Base-by-base conservation (phyloP, 2,888 invertebrate species). In the Pristionchus japonicus region DNA sequence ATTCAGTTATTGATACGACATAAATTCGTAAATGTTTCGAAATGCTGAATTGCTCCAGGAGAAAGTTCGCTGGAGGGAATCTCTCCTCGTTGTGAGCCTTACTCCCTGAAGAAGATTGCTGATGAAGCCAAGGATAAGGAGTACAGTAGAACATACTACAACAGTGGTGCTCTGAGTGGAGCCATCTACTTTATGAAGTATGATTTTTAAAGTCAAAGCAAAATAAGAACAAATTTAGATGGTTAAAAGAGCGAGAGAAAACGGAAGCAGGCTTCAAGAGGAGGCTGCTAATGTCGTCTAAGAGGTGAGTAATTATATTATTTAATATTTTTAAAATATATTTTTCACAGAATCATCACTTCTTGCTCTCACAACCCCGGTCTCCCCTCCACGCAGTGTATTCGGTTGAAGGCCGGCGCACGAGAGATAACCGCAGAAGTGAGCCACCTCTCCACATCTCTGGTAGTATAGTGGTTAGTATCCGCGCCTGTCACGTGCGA, bases 401-500 rank as follows among this genome's bases (percentile, higher is more conserved):
- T 74, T 74, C 37, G 74, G 11, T 67, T 67, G 31, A 74, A 74
- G 37, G 17, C 74, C n/a, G 74, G 37, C 1, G 40, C 40, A 40
- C 40, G 40, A 43, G 74, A 74, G 74, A 74, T 74, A 40, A 74
- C 74, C 6, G 74, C 74, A 17, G 74, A 74, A 40, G 74, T 74
- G 40, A 40, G 74, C 23, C 11, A 4, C 15, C 23, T 40, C 7
- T 9, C 3, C 82, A 34, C 52, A 49, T 86, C 86, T 86, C 86
- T 67, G 90, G 90, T 91, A 91, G 91, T 91, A 91, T 91, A 91
- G 91, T 91, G 91, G 91, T 91, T 86, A 91, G 91, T 91, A 91
- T 91, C 91, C 91, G 91, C 91, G 91, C 88, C 91, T 91, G 91
- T 91, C 91, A 91, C 91, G 88, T 91, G 91, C 91, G 91, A 91